Conservation (phyloP, 1,140 invertebrate species). For the Drosophila mayri region DNA sequence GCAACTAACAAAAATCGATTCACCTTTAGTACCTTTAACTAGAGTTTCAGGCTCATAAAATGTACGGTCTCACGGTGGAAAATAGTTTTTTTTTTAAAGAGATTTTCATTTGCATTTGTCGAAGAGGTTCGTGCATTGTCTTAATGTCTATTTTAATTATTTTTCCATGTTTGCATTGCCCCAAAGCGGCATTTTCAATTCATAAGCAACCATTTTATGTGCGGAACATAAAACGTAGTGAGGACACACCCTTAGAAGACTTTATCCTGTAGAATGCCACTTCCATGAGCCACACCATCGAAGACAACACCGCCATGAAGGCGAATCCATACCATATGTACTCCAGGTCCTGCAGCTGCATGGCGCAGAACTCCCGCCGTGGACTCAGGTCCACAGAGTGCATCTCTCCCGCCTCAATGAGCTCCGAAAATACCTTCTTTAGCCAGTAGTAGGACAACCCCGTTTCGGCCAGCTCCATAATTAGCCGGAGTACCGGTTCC, state of each 20-base stretch:
- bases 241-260: neutral
- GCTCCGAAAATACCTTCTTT: slow-evolving; percentile 51
- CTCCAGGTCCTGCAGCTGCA: slow-evolving; percentile 69
- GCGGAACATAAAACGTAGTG: too few relatives aligned
- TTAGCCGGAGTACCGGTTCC: slow-evolving; percentile 49
- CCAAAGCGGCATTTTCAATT: neutral
- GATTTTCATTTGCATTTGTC: neutral
- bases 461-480: slow-evolving; percentile 55
- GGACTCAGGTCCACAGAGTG: slow-evolving; percentile 57
- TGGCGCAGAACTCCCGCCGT: slow-evolving; percentile 56
- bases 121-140: neutral
- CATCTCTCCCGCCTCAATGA: slow-evolving; percentile 63
- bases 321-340: slow-evolving; percentile 74
- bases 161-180: neutral
- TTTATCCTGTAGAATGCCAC: slow-evolving; percentile 1
- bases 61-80: neutral
- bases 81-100: neutral
- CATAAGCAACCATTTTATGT: neutral
- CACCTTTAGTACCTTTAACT: neutral
- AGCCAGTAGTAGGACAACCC: slow-evolving; percentile 58
- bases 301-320: slow-evolving; percentile 47
- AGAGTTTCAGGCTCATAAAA: slow-evolving; percentile 11
- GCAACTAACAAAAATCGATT: slow-evolving; percentile 14
- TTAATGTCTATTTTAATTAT: slow-evolving; percentile 3
- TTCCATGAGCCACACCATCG: slow-evolving; percentile 49